These are phyloP conservation scores for Sarcophaga caerulescens DNA, from an alignment of 2,888 invertebrate species.

Conservation along the genomic window DNA sequence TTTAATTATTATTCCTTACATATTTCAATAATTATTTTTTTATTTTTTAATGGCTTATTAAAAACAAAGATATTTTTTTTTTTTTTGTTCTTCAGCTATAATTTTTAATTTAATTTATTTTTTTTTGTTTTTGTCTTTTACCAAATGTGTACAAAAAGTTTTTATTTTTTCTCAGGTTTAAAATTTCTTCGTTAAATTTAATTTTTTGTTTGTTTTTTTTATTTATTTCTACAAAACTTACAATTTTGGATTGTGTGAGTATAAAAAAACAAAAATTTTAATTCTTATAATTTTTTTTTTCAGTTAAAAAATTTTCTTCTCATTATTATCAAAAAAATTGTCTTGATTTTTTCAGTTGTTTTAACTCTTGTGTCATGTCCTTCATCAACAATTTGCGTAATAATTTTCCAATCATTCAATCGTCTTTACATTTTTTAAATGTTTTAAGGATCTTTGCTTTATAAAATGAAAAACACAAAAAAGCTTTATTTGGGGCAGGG, in stretches of 20 bases:
- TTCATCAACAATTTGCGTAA: constrained; percentile 5
- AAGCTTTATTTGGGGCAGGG: too few species aligned
- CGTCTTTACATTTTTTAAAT: background rate
- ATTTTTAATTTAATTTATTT: too few species aligned
- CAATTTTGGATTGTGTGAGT: constrained; percentile 50
- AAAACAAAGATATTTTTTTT: constrained; percentile 20
- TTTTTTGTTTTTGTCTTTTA: constrained; percentile 7
- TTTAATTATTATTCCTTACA: background rate
- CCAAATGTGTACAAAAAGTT: constrained; percentile 62
- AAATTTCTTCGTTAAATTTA: constrained; percentile 15
- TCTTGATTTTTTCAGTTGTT: constrained; percentile 47
- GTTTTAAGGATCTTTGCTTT: background rate
- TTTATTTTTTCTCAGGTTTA: constrained; percentile 14
- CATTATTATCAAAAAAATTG: constrained; percentile 64
- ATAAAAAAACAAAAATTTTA: constrained; percentile 59
- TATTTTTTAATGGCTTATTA: constrained; percentile 24
- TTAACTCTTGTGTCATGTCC: constrained; percentile 36
- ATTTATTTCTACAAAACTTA: constrained; percentile 33
- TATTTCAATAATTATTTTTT: constrained; percentile 24
- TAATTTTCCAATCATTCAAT: background rate
- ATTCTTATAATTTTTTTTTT: background rate
- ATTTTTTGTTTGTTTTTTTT: constrained; percentile 4
- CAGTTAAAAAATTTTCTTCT: background rate
- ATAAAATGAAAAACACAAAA: too few species aligned
- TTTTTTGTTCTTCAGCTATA: background rate